Percentiles rank a stretch among this genome's conserved stretches.
Conservation (phyloP, 2,113 vertebrate genomes). For the Balaeniceps rex region DNA sequence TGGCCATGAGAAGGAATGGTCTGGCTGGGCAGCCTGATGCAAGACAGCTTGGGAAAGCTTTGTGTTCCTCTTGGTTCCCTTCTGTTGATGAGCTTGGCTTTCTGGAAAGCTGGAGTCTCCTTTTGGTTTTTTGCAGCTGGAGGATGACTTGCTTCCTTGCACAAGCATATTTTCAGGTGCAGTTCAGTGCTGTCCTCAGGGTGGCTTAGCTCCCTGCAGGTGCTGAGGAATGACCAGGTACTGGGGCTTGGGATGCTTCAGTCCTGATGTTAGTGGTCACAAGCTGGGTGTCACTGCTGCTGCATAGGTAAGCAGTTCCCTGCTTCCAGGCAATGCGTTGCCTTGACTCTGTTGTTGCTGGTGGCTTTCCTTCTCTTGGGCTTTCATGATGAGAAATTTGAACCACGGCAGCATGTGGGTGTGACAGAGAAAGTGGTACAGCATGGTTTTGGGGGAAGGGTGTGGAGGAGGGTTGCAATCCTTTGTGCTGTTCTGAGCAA, state of each 20-base stretch:
- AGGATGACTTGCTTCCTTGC: neutral
- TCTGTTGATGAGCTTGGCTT: neutral
- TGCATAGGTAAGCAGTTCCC: no score
- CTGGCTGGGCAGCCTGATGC: neutral
- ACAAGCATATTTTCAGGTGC: neutral
- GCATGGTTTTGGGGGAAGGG: neutral
- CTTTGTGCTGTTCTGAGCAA: neutral
- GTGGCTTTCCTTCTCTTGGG: neutral
- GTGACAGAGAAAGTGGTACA: neutral
- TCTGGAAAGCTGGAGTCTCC: neutral
- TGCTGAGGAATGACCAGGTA: neutral
- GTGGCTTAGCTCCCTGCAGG: neutral
- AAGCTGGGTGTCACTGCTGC: no score
- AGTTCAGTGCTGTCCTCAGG: neutral
- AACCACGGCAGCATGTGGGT: rapidly evolving
- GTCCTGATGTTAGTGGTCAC: neutral
- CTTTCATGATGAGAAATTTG: neutral
- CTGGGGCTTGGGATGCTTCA: rapidly evolving
- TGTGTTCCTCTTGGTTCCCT: neutral
- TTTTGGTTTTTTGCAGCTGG: neutral
- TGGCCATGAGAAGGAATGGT: neutral
- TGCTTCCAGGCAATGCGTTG: rapidly evolving
- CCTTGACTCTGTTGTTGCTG: neutral
- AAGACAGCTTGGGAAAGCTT: neutral
- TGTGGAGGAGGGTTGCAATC: neutral